phyloP scores from a whole-genome alignment of 2,113 vertebrate genomes.

The Rhea pennata region DNA sequence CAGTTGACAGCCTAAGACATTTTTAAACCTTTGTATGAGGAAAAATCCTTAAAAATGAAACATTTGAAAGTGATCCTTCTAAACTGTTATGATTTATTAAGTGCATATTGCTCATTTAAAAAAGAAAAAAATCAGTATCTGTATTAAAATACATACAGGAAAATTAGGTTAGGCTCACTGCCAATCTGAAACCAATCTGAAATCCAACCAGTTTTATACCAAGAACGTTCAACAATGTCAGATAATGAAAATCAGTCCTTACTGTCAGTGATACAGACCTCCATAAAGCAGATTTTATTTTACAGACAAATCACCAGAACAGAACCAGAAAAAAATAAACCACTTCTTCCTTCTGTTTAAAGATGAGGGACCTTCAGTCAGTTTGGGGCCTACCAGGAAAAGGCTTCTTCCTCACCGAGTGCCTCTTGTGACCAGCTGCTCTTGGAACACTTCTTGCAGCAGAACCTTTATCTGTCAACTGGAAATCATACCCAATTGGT shows the following conservation, averaged over 20 bases:
- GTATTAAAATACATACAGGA: background rate
- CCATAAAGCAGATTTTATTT: background rate
- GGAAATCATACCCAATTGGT: accelerated
- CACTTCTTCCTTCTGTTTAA: background rate
- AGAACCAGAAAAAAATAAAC: background rate
- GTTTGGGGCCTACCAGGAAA: background rate
- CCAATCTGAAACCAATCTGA: background rate
- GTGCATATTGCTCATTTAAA: background rate
- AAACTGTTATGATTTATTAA: background rate
- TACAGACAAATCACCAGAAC: background rate
- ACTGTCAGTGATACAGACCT: background rate
- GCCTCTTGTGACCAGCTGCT: background rate
- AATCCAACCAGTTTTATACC: background rate
- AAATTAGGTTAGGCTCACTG: background rate
- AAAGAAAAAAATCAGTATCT: background rate
- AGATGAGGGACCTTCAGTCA: background rate
- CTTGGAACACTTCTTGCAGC: background rate
- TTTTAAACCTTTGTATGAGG: background rate
- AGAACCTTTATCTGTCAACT: background rate
- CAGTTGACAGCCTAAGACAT: background rate
- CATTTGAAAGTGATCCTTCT: background rate
- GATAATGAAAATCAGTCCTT: background rate
- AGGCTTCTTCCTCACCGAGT: background rate
- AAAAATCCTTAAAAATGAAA: background rate
- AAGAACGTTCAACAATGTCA: background rate